Percentiles rank a stretch among this genome's conserved stretches.
phyloP scores from a whole-genome alignment of 2,888 invertebrate species.

The Tenthredo mesomela region DNA sequence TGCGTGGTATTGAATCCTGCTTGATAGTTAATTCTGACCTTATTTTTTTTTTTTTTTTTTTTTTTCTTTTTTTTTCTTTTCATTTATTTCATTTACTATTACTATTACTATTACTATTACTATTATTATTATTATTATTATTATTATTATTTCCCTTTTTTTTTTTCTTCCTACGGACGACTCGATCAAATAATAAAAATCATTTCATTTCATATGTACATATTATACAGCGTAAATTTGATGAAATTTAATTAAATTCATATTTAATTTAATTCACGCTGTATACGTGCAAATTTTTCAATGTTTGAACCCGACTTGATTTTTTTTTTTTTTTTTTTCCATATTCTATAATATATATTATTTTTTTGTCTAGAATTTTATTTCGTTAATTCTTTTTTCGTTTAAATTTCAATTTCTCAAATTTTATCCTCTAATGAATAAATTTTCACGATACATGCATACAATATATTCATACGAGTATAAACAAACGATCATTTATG shows the following conservation, averaged over 20 bases:
- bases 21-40: neutral
- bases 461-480: neutral
- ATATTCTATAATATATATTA: no score
- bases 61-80: neutral
- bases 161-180: neutral
- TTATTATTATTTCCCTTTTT: neutral
- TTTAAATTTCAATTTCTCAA: neutral
- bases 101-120: neutral
- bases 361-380: no score
- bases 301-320: neutral
- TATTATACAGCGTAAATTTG: no score
- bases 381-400: no score
- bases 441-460: neutral
- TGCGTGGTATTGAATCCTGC: neutral
- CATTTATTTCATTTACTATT: neutral
- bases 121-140: neutral
- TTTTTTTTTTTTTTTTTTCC: neutral
- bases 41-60: neutral
- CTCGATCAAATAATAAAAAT: neutral
- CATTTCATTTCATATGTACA: neutral
- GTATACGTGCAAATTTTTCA: constrained; percentile 3
- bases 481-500: no score
- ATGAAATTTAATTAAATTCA: no score
- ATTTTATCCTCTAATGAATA: neutral
- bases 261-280: no score